Base-by-base conservation (phyloP, 2,888 invertebrate genomes). In the Scaptomyza polygonia region DNA sequence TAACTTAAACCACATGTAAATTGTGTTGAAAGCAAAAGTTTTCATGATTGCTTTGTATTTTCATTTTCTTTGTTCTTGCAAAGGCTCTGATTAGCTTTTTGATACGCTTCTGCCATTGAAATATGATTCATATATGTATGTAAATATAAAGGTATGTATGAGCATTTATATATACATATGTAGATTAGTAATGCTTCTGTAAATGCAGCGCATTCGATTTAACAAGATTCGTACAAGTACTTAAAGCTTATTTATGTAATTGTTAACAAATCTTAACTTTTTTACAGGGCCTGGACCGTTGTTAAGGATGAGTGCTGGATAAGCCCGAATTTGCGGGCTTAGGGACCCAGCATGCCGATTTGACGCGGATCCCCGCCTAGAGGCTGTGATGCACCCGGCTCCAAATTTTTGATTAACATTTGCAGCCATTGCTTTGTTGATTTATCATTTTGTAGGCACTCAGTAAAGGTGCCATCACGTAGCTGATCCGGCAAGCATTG, bases 401-500 rank as follows among this genome's bases (percentile, higher is more conserved):
- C 98, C 72, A 99, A 93, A 92, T 99, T 99, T 90, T 97, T 97
- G 55, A 99, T 94, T 32, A 99, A 93, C 91, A 97, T 96, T 62
- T 96, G 95, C 57, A 99, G 92, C 99, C 99, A 99, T 89, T 98
- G 97, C 89, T 98, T 98, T 7, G 99, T 99, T 0, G 98, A 97
- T 90, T 97, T 97, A 91, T 99, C 99, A 91, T 99, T 98, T 92
- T 98, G 97, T 42, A 99, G 93, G 90, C 98, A 98, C 49, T 94
- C 94, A 40, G 96, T 95, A 92, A 99, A 99, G n/a, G 99, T 99
- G 53, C 95, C 95, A 92, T 99, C 99, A 72, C 98, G 95, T 69
- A 99, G 93, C 90, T 99, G 99, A 92, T 99, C 99, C 0, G 99
- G 99, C 78, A 99, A 94, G 92, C 99, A 99, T 91, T 99, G 99